Base-by-base conservation (phyloP, 2,888 invertebrate genomes). In the Pterobdella sp. region DNA sequence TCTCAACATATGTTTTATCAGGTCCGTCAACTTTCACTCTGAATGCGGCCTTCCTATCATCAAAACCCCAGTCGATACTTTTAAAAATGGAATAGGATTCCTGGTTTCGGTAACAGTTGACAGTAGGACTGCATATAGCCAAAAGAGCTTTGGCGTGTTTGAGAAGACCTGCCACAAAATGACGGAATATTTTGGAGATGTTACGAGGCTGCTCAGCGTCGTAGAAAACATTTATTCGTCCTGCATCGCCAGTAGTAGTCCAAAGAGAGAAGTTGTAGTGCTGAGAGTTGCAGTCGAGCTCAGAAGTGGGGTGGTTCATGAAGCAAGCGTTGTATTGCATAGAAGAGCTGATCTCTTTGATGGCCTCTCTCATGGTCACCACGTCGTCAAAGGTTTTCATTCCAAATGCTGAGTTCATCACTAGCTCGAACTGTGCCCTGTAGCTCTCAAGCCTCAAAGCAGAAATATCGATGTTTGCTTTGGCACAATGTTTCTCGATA, bases 181-280 rank as follows among this genome's bases (percentile, higher is more conserved):
- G 60, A 31, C 70, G 67, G 18, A 72, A 66, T 18, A 76, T n/a
- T 3, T 66, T 73, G 14, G 77, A 76, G 42, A 77, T 31, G 29
- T 67, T 60, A 56, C 75, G 34, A 10, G 67, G 67, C 14, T 56
- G 66, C 29, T 14, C 29, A 14, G 67, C 35, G 36, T 77, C 75
- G 63, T 67, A 70, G n/a, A 77, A 74, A 0, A 66, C 73, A 36
- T 76, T 76, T 29, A 0, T 36, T 18, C 52, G 56, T n/a, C 34
- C 31, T 7, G 34, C 52, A 29, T 66, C n/a, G 29, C 31, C 35
- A 14, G 64, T 34, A 42, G 32, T 34, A 10, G 49, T 64, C 77
- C 76, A 77, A 18, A 77, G 52, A 29, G 77, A 77, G 72, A 76
- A 74, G 69, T 76, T 77, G 68, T 60, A 75, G 71, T 77, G 77